These are phyloP conservation scores for Lanius collurio DNA, from an alignment of 2,113 vertebrate species.

Conservation along the genomic window DNA sequence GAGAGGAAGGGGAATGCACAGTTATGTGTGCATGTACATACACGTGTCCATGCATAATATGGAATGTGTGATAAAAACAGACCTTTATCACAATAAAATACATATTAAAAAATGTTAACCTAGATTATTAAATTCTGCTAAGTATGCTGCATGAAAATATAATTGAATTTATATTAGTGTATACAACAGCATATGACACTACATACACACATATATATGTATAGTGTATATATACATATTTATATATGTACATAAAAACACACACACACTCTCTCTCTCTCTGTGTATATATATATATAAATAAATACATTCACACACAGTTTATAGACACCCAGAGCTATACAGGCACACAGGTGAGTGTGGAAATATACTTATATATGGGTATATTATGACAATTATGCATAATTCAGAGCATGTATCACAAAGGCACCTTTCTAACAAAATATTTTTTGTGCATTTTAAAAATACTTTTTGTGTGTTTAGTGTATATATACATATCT, in stretches of 20 bases:
- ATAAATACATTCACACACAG: no score
- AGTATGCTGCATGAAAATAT: neutral
- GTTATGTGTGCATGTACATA: rapidly evolving
- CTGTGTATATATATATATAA: no score
- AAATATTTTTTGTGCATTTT: neutral
- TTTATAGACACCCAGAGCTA: neutral
- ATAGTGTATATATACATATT: no score
- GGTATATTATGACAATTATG: neutral
- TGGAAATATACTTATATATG: neutral
- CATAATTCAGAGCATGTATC: neutral
- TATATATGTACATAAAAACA: neutral
- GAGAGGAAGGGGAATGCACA: neutral
- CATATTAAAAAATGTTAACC: neutral
- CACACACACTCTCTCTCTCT: neutral
- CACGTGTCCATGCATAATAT: rapidly evolving
- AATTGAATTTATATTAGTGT: neutral
- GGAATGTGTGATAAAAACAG: neutral
- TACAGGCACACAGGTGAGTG: neutral
- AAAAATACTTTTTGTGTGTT: no score
- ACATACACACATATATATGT: neutral
- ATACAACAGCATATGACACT: neutral
- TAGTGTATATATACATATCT: no score
- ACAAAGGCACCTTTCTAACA: neutral
- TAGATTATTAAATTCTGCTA: neutral
- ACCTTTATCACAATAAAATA: neutral